Conservation (phyloP, 2,888 invertebrate genomes). For the Gnatocerus cornutus region DNA sequence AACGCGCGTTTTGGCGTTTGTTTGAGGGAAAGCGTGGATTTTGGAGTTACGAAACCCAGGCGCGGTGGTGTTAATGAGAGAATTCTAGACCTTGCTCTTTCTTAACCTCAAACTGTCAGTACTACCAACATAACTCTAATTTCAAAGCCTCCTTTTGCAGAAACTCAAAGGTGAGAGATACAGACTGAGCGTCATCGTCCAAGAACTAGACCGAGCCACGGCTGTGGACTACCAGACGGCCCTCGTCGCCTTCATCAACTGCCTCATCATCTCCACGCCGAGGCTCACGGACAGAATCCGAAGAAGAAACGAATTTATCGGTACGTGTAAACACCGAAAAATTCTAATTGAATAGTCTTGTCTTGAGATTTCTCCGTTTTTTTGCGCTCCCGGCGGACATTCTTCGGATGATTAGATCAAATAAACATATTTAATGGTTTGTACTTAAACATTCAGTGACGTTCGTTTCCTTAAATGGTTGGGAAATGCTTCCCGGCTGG, state of each 20-base stretch:
- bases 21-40: too few relatives aligned
- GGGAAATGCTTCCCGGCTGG: slow-evolving; percentile 23
- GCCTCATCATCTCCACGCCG: slow-evolving; percentile 93
- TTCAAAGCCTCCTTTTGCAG: slow-evolving; percentile 71
- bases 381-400: slow-evolving; percentile 23
- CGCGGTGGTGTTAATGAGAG: too few relatives aligned
- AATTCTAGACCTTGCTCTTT: background rate
- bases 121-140: too few relatives aligned
- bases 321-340: slow-evolving; percentile 70
- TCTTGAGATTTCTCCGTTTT: slow-evolving; percentile 24
- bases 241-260: slow-evolving; percentile 95
- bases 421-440: slow-evolving; percentile 28
- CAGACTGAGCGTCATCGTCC: slow-evolving; percentile 90
- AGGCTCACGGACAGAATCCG: slow-evolving; percentile 89
- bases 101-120: background rate
- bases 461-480: slow-evolving; percentile 28
- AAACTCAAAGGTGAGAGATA: slow-evolving; percentile 90
- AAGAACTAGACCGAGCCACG: slow-evolving; percentile 87
- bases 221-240: slow-evolving; percentile 93
- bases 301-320: slow-evolving; percentile 95
- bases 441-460: slow-evolving; percentile 27
- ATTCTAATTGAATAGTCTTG: slow-evolving; percentile 13
- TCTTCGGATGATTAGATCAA: slow-evolving; percentile 16
- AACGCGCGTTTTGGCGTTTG: slow-evolving; percentile 24
- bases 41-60: too few relatives aligned